Evolutionary conservation across 2,113 vertebrate genomes (phyloP).

Genomic region (Bothrops jararaca): DNA sequence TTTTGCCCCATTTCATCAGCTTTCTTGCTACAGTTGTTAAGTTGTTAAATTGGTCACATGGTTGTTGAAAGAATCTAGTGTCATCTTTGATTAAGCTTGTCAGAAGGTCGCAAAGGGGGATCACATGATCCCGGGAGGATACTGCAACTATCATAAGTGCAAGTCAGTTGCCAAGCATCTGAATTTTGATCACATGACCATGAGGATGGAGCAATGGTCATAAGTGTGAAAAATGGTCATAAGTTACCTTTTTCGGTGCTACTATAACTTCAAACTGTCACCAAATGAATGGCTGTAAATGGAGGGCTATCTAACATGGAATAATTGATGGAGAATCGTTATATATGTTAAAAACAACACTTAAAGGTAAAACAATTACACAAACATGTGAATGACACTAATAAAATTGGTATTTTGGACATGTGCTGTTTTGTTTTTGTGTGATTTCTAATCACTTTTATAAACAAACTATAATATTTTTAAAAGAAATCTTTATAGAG

Average conservation of each 20-base stretch:
- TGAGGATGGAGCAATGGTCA: not conserved
- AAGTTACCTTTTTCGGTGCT: not conserved
- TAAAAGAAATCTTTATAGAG: conserved; percentile 9
- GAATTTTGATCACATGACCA: not conserved
- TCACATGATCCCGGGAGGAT: not conserved
- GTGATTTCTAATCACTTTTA: not conserved
- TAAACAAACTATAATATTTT: not conserved
- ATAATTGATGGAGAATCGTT: not conserved
- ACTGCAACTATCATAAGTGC: not conserved
- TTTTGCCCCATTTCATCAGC: no score
- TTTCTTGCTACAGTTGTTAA: not conserved
- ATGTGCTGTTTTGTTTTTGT: not conserved
- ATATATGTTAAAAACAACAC: not conserved
- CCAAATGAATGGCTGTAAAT: not conserved
- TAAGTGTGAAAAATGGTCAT: not conserved
- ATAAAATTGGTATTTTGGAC: not conserved
- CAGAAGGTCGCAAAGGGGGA: not conserved
- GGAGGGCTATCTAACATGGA: not conserved
- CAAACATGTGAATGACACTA: not conserved
- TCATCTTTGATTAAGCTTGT: not conserved
- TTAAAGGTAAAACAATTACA: not conserved
- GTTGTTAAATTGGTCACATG: not conserved
- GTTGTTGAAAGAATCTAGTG: not conserved
- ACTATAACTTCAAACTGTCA: not conserved
- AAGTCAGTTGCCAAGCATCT: not conserved